phyloP scores from a whole-genome alignment of 2,888 invertebrate genomes.

The Luperina testacea region DNA sequence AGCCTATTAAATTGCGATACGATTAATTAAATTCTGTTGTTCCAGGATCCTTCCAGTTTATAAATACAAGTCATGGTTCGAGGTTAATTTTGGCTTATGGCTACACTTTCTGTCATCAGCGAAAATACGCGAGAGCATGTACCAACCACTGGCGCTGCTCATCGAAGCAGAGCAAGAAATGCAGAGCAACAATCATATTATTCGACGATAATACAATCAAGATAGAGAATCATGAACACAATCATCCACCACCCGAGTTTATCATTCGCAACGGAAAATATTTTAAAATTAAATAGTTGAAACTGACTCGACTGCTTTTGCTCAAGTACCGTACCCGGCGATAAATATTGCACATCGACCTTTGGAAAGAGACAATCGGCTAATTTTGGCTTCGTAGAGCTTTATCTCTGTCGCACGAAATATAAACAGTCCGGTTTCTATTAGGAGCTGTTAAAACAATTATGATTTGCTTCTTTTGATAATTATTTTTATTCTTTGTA shows the following conservation, averaged over 20 bases:
- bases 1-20: not conserved
- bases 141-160: constrained; percentile 43
- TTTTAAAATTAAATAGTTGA: constrained; percentile 38
- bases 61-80: constrained; percentile 26
- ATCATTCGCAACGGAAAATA: constrained; percentile 48
- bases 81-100: constrained; percentile 22
- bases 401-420: too few species aligned
- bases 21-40: not conserved
- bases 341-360: too few species aligned
- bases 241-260: constrained; percentile 40
- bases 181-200: constrained; percentile 30
- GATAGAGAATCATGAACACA: constrained; percentile 36
- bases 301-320: not conserved
- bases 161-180: constrained; percentile 33
- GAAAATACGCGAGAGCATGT: constrained; percentile 25
- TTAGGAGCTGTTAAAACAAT: too few species aligned
- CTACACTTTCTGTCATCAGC: constrained; percentile 31
- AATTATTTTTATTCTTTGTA: too few species aligned
- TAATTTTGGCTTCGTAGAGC: too few species aligned
- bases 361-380: too few species aligned
- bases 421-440: too few species aligned
- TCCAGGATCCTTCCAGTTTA: constrained; percentile 29
- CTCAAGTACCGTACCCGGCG: too few species aligned
- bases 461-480: too few species aligned
- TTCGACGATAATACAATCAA: constrained; percentile 35